Base-by-base conservation (phyloP, 1,140 invertebrate species). In the Drosophila nebulosa region DNA sequence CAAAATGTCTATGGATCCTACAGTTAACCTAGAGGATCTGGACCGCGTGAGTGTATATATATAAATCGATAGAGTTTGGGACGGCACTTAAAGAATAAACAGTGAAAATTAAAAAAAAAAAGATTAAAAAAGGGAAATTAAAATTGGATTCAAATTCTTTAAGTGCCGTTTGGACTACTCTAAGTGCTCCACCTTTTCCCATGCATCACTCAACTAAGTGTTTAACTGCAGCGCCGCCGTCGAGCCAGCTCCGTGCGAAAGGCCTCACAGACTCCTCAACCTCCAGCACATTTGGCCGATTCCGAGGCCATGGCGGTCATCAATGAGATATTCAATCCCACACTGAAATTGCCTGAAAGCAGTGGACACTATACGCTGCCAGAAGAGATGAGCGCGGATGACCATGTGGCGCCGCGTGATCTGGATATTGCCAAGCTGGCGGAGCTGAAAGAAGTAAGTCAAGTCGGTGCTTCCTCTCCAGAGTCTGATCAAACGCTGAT, bases 341-440 rank as follows among this genome's bases (percentile, higher is more conserved):
- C 78, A 21, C 74, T 93, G 1, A 90, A 92, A 7, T 74, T 79
- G 9, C 90, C 77, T 0, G 76, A 88, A 26, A 92, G 90, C 64
- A 89, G 86, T 12, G 92, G 91, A 10, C 92, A 92, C n/a, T 91
- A 93, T 32, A 78, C 74, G 21, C 68, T 94, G 22, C 94, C 94
- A 4, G 92, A 94, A 42, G 93, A 93, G 50, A 93, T 93, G 70
- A 90, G 90, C 14, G 79, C 91, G 10, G 75, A 91, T 84, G 69
- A 90, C 74, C 30, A 91, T 51, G 91, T 93, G 84, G 89, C 93
- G 59, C 67, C 92, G 6, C 89, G 92, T 55, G 92, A 93, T 77
- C 76, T 94, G 90, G 93, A 94, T 78, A 92, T 93, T 77, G 89
- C 89, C 70, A 93, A 93, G 90, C 76, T 93, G 69, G 93, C 92